Evolutionary conservation across 2,797 vertebrate genomes (phyloP).

Genomic region (Pangasius macronema): DNA sequence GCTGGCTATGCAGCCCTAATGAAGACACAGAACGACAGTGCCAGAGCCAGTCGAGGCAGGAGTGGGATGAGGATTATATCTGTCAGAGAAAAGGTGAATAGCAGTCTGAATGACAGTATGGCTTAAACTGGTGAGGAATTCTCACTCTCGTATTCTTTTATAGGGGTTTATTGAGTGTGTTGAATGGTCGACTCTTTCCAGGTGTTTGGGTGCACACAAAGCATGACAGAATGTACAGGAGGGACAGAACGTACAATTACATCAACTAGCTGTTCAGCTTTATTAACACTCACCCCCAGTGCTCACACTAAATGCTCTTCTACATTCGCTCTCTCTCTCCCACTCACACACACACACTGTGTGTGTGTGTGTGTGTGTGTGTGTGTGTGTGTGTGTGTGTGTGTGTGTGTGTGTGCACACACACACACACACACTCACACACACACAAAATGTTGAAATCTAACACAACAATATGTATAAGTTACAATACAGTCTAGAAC

Average conservation of each 20-base stretch:
- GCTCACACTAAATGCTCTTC: neutral
- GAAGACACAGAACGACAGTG: slow-evolving; percentile 16
- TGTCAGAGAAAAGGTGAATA: neutral
- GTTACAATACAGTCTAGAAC: neutral
- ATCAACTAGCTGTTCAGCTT: neutral
- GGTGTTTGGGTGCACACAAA: slow-evolving; percentile 1
- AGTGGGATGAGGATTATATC: slow-evolving; percentile 12
- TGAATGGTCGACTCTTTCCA: slow-evolving; percentile 17
- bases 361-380: too few relatives aligned
- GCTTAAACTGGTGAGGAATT: slow-evolving; percentile 11
- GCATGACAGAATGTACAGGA: slow-evolving; percentile 30
- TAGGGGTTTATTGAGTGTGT: slow-evolving; percentile 20
- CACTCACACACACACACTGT: too few relatives aligned
- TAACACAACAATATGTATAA: neutral
- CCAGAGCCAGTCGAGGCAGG: slow-evolving; percentile 8
- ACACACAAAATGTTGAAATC: neutral
- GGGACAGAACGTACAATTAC: neutral
- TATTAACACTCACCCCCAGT: neutral
- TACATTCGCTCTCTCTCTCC: neutral
- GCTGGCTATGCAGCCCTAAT: slow-evolving; percentile 20
- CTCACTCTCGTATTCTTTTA: slow-evolving; percentile 6
- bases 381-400: too few relatives aligned
- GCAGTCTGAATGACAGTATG: neutral
- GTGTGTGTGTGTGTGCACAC: too few relatives aligned
- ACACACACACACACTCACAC: neutral